Evolutionary conservation across 2,888 invertebrate genomes (phyloP).

Genomic region (Tolmerus cingulatus): DNA sequence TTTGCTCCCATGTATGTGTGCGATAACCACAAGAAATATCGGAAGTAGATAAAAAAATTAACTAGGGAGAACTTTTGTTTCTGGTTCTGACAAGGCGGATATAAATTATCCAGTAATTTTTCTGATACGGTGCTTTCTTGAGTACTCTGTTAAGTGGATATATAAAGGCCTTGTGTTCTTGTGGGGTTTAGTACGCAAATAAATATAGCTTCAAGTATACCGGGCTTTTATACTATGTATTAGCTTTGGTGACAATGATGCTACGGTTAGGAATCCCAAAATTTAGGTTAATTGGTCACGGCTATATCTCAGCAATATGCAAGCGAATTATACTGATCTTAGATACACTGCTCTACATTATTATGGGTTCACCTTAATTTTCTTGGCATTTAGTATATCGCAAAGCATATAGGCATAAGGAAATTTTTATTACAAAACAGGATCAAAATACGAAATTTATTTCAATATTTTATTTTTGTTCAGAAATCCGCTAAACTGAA

Average conservation of each 20-base stretch:
- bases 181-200: not conserved
- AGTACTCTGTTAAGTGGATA: not conserved
- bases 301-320: not conserved
- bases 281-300: not conserved
- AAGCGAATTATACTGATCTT: not conserved
- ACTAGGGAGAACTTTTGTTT: conserved; percentile 37
- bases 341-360: too few species aligned
- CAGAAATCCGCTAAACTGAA: too few species aligned
- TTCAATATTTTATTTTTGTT: too few species aligned
- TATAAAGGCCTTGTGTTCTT: not conserved
- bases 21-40: conserved; percentile 49
- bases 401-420: too few species aligned
- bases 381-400: too few species aligned
- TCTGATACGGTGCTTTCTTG: conserved; percentile 12
- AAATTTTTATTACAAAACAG: too few species aligned
- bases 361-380: too few species aligned
- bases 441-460: too few species aligned
- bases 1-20: conserved; percentile 1
- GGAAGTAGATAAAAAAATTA: conserved; percentile 47
- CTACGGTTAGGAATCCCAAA: not conserved
- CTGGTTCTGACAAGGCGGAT: conserved; percentile 46
- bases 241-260: not conserved
- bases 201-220: not conserved
- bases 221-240: not conserved
- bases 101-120: conserved; percentile 33